A percentile compares a stretch with the other conserved stretches of the same genome.
Conservation (phyloP, 1,140 invertebrate genomes). For the Sinella curviseta region DNA sequence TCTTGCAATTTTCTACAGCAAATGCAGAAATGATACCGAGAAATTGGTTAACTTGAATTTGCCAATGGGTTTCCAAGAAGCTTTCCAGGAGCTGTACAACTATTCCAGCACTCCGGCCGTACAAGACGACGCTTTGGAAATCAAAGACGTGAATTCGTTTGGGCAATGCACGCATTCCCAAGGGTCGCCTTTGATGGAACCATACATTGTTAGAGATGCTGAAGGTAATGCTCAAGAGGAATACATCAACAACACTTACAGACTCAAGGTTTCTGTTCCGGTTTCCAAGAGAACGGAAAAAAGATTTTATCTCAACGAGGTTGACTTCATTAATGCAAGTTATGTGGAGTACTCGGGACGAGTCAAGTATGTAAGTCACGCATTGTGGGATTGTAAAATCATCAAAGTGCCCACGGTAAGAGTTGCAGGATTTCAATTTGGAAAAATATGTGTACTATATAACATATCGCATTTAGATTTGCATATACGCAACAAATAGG, state of each 20-base stretch:
- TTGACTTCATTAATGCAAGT: constrained; percentile 37
- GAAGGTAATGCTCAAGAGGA: background rate
- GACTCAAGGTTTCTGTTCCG: background rate
- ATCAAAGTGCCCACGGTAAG: constrained; percentile 34
- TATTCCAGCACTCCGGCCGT: constrained; percentile 11
- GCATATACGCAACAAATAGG: no score
- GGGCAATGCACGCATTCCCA: background rate
- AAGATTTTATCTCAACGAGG: constrained; percentile 42
- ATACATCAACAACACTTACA: constrained; percentile 19
- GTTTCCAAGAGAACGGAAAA: constrained; percentile 11
- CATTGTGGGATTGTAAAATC: constrained; percentile 44
- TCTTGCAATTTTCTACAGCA: constrained; percentile 17
- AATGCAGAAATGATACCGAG: constrained; percentile 4
- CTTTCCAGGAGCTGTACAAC: constrained; percentile 14
- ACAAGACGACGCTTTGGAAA: background rate
- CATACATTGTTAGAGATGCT: background rate
- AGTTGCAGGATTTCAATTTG: no score
- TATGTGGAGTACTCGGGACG: constrained; percentile 36
- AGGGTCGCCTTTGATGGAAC: background rate
- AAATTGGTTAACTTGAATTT: constrained; percentile 10
- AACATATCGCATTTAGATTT: no score
- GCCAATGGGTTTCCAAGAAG: constrained; percentile 5
- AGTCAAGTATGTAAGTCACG: constrained; percentile 39
- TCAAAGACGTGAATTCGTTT: background rate
- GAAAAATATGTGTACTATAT: no score